Base-by-base conservation (phyloP, 2,797 vertebrate genomes). In the Allobates femoralis region DNA sequence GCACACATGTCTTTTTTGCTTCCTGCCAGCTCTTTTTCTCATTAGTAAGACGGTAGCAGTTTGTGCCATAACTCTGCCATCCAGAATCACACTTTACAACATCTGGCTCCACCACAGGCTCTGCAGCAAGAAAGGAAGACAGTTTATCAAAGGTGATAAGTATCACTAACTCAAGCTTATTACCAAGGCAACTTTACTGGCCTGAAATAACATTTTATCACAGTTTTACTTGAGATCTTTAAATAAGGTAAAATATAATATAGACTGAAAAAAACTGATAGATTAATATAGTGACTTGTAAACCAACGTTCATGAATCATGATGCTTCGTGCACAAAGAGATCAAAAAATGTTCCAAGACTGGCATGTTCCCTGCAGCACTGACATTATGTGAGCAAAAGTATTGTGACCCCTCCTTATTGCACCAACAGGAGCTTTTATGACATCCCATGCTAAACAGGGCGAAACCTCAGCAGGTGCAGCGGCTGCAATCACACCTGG, bases 21-120 rank as follows among this genome's bases (percentile, higher is more conserved):
- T 95, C 93, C 76, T 95, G 95, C 98, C 98, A 99, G 88, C 94
- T 96, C 34, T 91, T 94, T 90, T 96, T 97, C 89, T 98, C 96
- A 0, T 92, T 93, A 53, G 94, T 96, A 87, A 98, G 90, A 64
- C 96, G 95, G 93, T 99, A 99, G 93, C 98, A 99, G 90, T 96
- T 96, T 55, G 96, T 95, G 94, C 97, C 97, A 91, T 98, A 99
- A 69, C 96, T 93, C 93, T 97, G 95, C 98, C 98, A 99, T 92
- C 96, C 96, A 50, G 95, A 94, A 81, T 97, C 96, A 0, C 98
- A 99, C 87, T 97, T 96, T 76, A 97, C 96, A 87, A 94, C 90
- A 21, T 94, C 92, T 37, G 89, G 93, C 26, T 88, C 90, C 96
- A 96, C 96, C 96, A 96, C 96, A 0, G 95, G 96, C 89, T 98